These are phyloP conservation scores for Phalacrocorax aristotelis DNA, from an alignment of 2,113 vertebrate genomes.

Conservation along the genomic window DNA sequence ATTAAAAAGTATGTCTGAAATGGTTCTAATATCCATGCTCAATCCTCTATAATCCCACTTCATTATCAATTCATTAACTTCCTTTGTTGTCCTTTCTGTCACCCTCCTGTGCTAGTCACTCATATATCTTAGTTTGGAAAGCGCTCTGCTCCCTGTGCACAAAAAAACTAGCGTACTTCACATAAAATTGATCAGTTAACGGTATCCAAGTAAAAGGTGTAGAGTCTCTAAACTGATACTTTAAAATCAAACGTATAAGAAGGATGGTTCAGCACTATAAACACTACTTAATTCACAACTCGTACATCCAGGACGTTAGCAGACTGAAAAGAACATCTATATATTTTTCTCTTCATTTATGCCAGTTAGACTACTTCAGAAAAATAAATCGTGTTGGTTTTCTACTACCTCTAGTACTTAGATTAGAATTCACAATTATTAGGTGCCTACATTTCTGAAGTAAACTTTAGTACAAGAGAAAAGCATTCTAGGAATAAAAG, in stretches of 20 bases:
- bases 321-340: neutral
- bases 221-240: neutral
- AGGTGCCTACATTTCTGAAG: neutral
- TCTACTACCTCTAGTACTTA: neutral
- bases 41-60: constrained; percentile 48
- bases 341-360: neutral
- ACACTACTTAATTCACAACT: neutral
- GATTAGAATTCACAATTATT: neutral
- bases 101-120: neutral
- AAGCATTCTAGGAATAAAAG: constrained; percentile 17
- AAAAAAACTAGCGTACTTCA: neutral
- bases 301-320: neutral
- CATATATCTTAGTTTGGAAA: neutral
- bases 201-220: neutral
- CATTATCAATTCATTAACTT: constrained; percentile 59
- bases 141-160: neutral
- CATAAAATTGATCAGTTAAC: neutral
- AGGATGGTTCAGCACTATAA: neutral
- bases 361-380: neutral
- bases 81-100: constrained; percentile 30
- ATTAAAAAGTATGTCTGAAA: constrained; percentile 44
- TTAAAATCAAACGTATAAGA: neutral
- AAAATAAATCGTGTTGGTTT: neutral
- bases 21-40: constrained; percentile 37
- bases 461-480: neutral